A percentile compares a stretch with the other conserved stretches of the same genome.
phyloP scores from a whole-genome alignment of 2,888 invertebrate species.

The Drosophila mettleri region DNA sequence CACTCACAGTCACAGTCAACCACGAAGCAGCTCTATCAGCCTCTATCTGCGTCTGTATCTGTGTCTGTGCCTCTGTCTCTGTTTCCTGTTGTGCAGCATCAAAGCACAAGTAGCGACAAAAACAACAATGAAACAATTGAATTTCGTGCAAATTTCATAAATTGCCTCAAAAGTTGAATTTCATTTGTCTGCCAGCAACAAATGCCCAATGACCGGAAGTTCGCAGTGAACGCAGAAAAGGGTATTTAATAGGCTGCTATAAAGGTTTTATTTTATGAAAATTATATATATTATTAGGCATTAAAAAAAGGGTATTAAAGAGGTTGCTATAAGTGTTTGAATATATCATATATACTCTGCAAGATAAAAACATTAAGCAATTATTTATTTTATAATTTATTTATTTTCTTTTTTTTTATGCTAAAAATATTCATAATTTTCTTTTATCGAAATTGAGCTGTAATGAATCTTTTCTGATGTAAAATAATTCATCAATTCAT shows the following conservation, averaged over 20 bases:
- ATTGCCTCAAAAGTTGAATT: constrained; percentile 69
- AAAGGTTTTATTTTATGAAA: neutral
- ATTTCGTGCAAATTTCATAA: constrained; percentile 74
- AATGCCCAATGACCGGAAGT: constrained; percentile 50
- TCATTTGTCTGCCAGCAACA: constrained; percentile 52
- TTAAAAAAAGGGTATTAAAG: too few relatives aligned
- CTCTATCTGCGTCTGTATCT: constrained; percentile 8
- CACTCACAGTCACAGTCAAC: neutral
- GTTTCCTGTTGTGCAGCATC: constrained; percentile 41
- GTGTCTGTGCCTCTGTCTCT: neutral
- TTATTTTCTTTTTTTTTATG: neutral
- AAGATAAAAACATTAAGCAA: too few relatives aligned
- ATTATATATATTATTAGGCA: too few relatives aligned
- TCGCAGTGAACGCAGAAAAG: constrained; percentile 6
- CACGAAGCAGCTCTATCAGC: constrained; percentile 21
- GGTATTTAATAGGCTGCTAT: constrained; percentile 1
- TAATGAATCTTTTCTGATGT: neutral
- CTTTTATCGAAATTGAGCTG: neutral
- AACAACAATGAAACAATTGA: constrained; percentile 60
- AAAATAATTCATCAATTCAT: neutral
- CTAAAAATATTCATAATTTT: neutral
- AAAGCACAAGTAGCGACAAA: constrained; percentile 50
- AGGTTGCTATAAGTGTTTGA: too few relatives aligned
- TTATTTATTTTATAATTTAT: neutral
- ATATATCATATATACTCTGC: too few relatives aligned